These are phyloP conservation scores for Nanorana parkeri DNA, from an alignment of 2,113 vertebrate species.

Conservation along the genomic window DNA sequence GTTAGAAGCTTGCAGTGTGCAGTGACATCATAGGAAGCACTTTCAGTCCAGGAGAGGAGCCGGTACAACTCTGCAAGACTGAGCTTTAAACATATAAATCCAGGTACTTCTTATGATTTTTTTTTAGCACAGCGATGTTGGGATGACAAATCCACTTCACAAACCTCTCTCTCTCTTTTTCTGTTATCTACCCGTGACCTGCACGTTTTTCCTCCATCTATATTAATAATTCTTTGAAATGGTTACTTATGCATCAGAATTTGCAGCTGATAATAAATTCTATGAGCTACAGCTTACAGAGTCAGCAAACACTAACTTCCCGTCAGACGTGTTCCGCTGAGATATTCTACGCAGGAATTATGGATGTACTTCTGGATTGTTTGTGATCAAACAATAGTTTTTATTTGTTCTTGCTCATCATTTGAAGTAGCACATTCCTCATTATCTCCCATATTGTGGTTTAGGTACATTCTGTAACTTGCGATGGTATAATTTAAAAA, in stretches of 20 bases:
- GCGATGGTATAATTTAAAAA: conserved; percentile 50
- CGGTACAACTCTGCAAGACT: no score
- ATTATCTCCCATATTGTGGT: conserved; percentile 34
- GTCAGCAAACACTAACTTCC: background rate
- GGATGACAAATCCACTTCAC: background rate
- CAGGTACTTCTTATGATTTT: no score
- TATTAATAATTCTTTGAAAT: background rate
- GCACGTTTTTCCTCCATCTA: background rate
- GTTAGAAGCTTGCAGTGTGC: no score
- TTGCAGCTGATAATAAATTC: background rate
- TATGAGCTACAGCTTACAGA: background rate
- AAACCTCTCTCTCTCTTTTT: background rate
- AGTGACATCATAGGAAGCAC: no score
- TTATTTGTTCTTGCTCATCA: conserved; percentile 33
- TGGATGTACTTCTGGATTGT: background rate
- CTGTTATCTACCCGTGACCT: background rate
- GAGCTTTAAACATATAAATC: no score
- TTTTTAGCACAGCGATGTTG: no score
- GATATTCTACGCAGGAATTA: background rate
- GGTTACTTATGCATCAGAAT: background rate
- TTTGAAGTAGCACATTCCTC: conserved; percentile 34
- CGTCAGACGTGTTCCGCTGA: conserved; percentile 3
- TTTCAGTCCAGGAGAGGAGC: no score
- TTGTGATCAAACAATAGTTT: conserved; percentile 31
- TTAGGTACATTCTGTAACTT: conserved; percentile 50